Base-by-base conservation (phyloP, 53 echinoderm and acorn worm genomes). In the Arbacia lixula region DNA sequence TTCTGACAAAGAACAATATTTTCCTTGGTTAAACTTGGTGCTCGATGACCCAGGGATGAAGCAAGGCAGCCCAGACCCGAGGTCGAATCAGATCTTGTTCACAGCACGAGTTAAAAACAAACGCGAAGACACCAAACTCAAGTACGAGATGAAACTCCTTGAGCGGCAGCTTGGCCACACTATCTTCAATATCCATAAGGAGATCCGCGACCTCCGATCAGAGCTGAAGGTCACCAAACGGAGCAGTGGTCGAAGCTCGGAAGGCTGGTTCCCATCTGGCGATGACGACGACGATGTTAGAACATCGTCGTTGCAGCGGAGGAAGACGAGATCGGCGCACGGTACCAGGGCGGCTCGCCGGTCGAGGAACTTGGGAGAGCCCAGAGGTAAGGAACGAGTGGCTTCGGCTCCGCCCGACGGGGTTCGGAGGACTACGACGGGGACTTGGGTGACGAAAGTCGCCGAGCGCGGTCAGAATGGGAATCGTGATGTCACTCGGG, bases 61-160 rank as follows among this genome's bases (percentile, higher is more conserved):
- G 31, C 53, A 53, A 12, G 28, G 66, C 41, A 75, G 84, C 28
- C 52, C 43, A 19, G 88, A 83, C 54, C 39, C 62, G 17, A 21
- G 74, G 20, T 72, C 83, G 6, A 83, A 75, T 51, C 83, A 83
- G 53, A 60, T 88, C 19, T 92, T 89, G 71, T 89, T 92, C 71
- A 86, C 76, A 2, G 89, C 92, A 8, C 50, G 92, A 37, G 53
- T 92, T 64, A 92, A 92, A 58, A 92, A 92, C 82, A 86, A 89
- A 60, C 72, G 86, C 40, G 89, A 92, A 36, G 84, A 92, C 53
- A 72, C 84, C 5, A 86, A 84, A 41, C 87, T 92, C 4, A 77
- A 60, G 34, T 83, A 77, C 19, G 83, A 89, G 27, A 37, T 89
- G 20, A 89, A 84, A 35, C 51, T 50, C 3, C 29, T 92, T 58